A percentile compares a stretch with the other conserved stretches of the same genome.
phyloP scores from a whole-genome alignment of 2,113 vertebrate species.

The Cichladusa arquata region DNA sequence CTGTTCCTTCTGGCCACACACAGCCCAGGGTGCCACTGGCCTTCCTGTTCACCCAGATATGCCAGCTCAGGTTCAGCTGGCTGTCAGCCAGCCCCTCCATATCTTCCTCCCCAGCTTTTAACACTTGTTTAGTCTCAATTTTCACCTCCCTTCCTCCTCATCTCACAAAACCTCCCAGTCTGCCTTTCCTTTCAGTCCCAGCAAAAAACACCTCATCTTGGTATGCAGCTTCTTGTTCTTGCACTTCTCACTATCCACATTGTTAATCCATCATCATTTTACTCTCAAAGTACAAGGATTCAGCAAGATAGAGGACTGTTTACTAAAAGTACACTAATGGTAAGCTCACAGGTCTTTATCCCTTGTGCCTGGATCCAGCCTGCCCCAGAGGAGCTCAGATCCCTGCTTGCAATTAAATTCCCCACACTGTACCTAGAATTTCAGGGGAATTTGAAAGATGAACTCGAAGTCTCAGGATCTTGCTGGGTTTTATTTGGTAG shows the following conservation, averaged over 20 bases:
- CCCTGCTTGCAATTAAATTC: background rate
- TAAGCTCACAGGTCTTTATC: background rate
- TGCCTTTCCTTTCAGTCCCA: background rate
- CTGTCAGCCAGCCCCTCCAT: fast-evolving
- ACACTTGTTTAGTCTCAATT: background rate
- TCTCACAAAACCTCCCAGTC: background rate
- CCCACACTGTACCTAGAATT: fast-evolving
- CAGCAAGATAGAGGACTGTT: background rate
- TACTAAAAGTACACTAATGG: background rate
- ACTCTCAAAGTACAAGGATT: background rate
- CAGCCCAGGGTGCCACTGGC: background rate
- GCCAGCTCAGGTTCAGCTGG: fast-evolving
- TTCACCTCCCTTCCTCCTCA: background rate
- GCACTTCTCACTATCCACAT: background rate
- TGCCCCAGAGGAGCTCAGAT: background rate
- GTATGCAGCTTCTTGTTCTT: background rate
- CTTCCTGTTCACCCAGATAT: background rate
- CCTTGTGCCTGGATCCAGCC: background rate
- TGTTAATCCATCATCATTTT: background rate
- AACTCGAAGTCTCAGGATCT: background rate
- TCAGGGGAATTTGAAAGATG: background rate
- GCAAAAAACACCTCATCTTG: fast-evolving
- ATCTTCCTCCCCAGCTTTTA: background rate
- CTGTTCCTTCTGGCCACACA: background rate
- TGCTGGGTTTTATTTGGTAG: background rate